A percentile compares a stretch with the other conserved stretches of the same genome.
phyloP scores from a whole-genome alignment of 2,888 invertebrate genomes.

The Lasioglossum malachurum region DNA sequence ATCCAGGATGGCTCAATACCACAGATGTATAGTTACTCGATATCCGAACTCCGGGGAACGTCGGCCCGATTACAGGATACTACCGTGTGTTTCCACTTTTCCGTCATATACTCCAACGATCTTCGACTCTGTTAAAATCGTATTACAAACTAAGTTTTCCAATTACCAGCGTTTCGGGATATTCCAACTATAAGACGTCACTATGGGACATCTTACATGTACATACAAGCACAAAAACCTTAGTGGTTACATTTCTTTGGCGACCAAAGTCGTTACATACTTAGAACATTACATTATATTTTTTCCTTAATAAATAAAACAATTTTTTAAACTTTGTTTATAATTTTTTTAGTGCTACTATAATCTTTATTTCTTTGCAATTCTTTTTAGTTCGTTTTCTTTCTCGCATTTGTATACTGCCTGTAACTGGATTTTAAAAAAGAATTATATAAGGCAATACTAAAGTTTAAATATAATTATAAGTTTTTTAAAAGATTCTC shows the following conservation, averaged over 20 bases:
- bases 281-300: neutral
- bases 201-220: neutral
- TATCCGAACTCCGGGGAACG: constrained; percentile 30
- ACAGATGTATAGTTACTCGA: constrained; percentile 47
- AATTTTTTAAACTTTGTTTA: neutral
- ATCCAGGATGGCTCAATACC: constrained; percentile 50
- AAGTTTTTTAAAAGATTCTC: too few species aligned
- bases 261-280: neutral
- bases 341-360: neutral
- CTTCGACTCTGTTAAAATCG: constrained; percentile 4
- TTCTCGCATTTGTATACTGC: neutral
- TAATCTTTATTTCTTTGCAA: neutral
- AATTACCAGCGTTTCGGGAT: neutral
- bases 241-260: neutral
- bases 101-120: neutral
- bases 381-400: neutral
- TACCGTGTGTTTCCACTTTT: constrained; percentile 21
- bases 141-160: neutral
- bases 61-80: constrained; percentile 32
- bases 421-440: neutral
- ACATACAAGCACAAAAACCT: neutral
- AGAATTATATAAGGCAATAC: too few species aligned
- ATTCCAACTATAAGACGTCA: neutral
- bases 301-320: neutral
- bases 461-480: too few species aligned